Evolutionary conservation across 1,140 invertebrate genomes (phyloP).

Genomic region (Conus ventricosus): DNA sequence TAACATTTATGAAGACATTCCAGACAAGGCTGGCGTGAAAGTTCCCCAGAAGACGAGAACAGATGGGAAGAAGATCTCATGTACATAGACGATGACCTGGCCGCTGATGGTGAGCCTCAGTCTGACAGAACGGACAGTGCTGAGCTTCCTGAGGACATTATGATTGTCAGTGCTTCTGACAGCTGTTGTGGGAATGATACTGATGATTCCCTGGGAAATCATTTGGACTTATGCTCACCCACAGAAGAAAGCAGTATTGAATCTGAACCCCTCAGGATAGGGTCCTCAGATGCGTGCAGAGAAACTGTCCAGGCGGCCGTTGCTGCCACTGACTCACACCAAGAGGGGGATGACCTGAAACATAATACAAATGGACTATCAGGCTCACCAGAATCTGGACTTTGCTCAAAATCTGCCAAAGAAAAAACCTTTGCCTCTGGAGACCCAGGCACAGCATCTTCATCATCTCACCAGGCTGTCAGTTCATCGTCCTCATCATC

Average conservation of each 20-base stretch:
- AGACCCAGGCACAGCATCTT: not conserved
- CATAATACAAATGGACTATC: not conserved
- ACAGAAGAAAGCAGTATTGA: not conserved
- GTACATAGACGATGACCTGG: slow-evolving; percentile 9
- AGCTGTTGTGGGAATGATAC: slow-evolving; percentile 25
- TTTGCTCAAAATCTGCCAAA: slow-evolving; percentile 3
- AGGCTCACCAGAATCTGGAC: not conserved
- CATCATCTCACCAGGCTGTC: slow-evolving; percentile 11
- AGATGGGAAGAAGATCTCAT: not conserved
- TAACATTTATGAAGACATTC: slow-evolving; percentile 30
- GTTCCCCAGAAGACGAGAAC: not conserved
- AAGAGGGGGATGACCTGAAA: not conserved
- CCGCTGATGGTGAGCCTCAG: not conserved
- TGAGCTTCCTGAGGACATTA: slow-evolving; percentile 29
- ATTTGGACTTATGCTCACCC: not conserved
- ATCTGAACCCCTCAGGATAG: not conserved
- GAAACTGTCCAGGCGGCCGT: no score
- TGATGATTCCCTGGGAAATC: slow-evolving; percentile 13
- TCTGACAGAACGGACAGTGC: not conserved
- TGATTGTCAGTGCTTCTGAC: slow-evolving; percentile 36
- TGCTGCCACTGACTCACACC: not conserved
- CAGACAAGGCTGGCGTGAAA: not conserved
- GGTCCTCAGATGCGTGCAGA: not conserved
- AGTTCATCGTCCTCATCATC: not conserved
- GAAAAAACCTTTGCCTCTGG: not conserved